Evolutionary conservation across 2,888 invertebrate species (phyloP), one percentile per base, ranked within the genome.

Genomic region (Hyposoter dolosus): DNA sequence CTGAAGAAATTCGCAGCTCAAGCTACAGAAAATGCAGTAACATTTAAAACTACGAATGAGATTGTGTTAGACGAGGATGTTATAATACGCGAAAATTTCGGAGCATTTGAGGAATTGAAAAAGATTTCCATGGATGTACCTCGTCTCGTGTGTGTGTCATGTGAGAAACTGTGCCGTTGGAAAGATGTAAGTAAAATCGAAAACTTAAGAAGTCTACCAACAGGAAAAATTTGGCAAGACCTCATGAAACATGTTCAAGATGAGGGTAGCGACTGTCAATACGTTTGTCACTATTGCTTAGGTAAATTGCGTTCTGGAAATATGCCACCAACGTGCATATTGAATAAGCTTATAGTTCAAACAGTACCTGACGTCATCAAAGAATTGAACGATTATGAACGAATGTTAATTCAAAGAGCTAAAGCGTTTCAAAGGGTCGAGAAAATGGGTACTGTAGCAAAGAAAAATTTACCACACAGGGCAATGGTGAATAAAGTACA

Each of bases 381-480:
- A 15, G 32, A 75, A 7, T 79, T 92, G 23, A 91, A 91, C 82
- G 87, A 90, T 50, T 89, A 87, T 75, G 89, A 92, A 84, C 89
- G 88, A 86, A 90, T 84, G 88, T 53, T 80, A 23, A 79, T 71
- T 0, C 63, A 91, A 83, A 82, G 90, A 83, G 92, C 92, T n/a
- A n/a, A n/a, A n/a, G n/a, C n/a, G n/a, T n/a, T n/a, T n/a, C n/a
- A n/a, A n/a, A n/a, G n/a, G n/a, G 89, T 93, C 19, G 76, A 87
- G 71, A 66, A 77, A 68, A 91, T 91, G 90, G 89, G 88, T 68
- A 90, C 92, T 12, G 91, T 93, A 17, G 90, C 89, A 12, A 90
- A 91, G 15, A 89, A 89, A 82, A 89, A 90, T 56, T 6, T 91
- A 32, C 92, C 92, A 12, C 88, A 88, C 82, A 87, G 82, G 53